A percentile compares a stretch with the other conserved stretches of the same genome.
Evolutionary conservation across 2,797 vertebrate species (phyloP).

Genomic region (Hippopotamyrus pictus): DNA sequence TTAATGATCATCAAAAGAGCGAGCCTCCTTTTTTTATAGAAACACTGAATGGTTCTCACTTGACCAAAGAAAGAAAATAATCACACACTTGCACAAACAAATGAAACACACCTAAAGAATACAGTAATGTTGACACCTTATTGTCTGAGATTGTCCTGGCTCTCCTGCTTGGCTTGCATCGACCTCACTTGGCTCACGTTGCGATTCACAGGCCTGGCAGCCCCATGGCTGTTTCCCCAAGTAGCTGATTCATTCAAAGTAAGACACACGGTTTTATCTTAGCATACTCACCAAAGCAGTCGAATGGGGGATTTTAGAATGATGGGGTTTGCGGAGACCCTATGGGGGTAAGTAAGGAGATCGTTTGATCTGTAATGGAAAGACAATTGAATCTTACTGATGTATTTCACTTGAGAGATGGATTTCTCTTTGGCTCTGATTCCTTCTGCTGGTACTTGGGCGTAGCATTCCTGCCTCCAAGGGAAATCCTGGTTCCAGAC

Average conservation of each 20-base stretch:
- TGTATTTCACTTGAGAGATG: conserved; percentile 6
- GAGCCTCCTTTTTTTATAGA: conserved; percentile 16
- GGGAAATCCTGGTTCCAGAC: not conserved
- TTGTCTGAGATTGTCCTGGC: not conserved
- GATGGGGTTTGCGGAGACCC: conserved; percentile 1
- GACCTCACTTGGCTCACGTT: conserved; percentile 10
- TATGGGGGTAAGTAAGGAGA: not conserved
- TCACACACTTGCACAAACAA: not conserved
- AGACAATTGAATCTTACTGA: conserved; percentile 14
- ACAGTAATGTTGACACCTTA: not conserved
- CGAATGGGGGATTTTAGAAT: not conserved
- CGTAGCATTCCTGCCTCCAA: not conserved
- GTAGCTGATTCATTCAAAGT: conserved; percentile 14
- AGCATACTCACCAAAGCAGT: conserved; percentile 1
- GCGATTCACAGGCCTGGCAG: not conserved
- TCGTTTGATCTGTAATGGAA: conserved; percentile 16
- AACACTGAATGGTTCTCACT: not conserved
- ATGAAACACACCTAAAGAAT: not conserved
- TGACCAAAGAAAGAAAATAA: not conserved
- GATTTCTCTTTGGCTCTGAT: conserved; percentile 14
- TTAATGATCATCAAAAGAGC: not conserved
- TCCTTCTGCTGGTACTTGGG: not conserved
- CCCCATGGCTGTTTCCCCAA: not conserved
- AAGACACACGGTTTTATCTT: conserved; percentile 24
- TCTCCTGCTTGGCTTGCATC: not conserved